Percentiles rank a stretch among this genome's conserved stretches.
phyloP scores from a whole-genome alignment of 1,140 invertebrate species.

The Tachypleus tridentatus region DNA sequence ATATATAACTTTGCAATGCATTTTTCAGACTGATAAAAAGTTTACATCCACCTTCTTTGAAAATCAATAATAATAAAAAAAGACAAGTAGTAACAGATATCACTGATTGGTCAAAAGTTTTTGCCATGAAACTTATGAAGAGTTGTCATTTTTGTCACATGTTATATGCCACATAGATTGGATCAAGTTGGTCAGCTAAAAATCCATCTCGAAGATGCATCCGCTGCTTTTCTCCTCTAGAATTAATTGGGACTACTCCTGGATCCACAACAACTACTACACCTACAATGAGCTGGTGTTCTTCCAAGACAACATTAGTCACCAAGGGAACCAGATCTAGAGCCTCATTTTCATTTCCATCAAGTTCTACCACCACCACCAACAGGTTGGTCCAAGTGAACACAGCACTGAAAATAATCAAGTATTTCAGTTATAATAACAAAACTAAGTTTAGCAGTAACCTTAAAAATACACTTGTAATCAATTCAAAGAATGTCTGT shows the following conservation, averaged over 20 bases:
- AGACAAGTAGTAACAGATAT: too few species aligned
- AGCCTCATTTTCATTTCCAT: slow-evolving; percentile 96
- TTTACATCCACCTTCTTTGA: too few species aligned
- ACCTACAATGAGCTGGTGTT: slow-evolving; percentile 96
- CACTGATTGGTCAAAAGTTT: too few species aligned
- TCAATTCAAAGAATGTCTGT: too few species aligned
- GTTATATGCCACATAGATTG: slow-evolving; percentile 99
- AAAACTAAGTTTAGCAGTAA: too few species aligned
- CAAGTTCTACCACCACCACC: slow-evolving; percentile 89
- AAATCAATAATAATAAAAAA: too few species aligned
- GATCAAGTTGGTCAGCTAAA: slow-evolving; percentile 94
- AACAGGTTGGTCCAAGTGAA: slow-evolving; percentile 99
- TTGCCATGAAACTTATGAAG: too few species aligned
- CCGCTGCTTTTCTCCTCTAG: slow-evolving; percentile 96
- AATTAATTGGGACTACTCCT: slow-evolving; percentile 96
- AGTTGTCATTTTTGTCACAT: slow-evolving; percentile 51
- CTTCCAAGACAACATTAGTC: slow-evolving; percentile 94
- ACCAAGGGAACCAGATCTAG: slow-evolving; percentile 95
- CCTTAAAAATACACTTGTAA: too few species aligned
- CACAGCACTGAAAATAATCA: slow-evolving; percentile 65
- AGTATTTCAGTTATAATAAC: too few species aligned
- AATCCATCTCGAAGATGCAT: slow-evolving; percentile 98
- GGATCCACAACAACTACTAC: slow-evolving; percentile 98
- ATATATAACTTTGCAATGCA: too few species aligned
- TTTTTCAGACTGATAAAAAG: too few species aligned